Percentiles rank a stretch among this genome's conserved stretches.
These are phyloP conservation scores for Poecilia latipinna DNA, from an alignment of 2,113 vertebrate species.

Conservation along the genomic window DNA sequence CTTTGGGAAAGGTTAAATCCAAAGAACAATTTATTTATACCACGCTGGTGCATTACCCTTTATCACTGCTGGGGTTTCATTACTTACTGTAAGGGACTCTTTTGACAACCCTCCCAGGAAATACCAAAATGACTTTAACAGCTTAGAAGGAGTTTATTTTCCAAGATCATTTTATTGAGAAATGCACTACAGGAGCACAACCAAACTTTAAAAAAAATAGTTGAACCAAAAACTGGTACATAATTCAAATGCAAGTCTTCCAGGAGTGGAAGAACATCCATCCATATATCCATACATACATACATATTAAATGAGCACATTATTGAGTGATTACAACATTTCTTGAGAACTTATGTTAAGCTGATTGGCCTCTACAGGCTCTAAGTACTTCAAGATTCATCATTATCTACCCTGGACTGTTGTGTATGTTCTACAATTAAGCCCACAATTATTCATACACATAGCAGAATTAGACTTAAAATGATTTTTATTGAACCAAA, in stretches of 20 bases:
- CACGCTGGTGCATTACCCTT: neutral
- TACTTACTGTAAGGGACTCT: slow-evolving; percentile 2
- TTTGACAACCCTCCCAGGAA: neutral
- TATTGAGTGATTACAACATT: too few species aligned
- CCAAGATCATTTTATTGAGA: neutral
- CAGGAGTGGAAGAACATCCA: too few species aligned
- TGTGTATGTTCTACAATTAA: too few species aligned
- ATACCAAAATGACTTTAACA: neutral
- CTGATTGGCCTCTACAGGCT: too few species aligned
- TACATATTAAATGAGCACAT: too few species aligned
- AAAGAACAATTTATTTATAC: slow-evolving; percentile 40
- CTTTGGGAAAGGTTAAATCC: slow-evolving; percentile 49
- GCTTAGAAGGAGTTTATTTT: neutral
- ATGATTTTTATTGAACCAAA: neutral
- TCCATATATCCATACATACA: neutral
- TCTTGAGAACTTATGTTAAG: too few species aligned
- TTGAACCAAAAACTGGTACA: too few species aligned
- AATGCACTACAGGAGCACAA: neutral
- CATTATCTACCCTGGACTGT: too few species aligned
- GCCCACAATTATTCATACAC: too few species aligned
- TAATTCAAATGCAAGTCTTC: too few species aligned
- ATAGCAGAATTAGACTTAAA: too few species aligned
- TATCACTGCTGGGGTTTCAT: slow-evolving; percentile 5
- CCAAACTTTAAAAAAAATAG: neutral
- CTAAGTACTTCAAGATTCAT: too few species aligned